Base-by-base conservation (phyloP, 2,797 vertebrate genomes). In the Rhabdomys pumilio region DNA sequence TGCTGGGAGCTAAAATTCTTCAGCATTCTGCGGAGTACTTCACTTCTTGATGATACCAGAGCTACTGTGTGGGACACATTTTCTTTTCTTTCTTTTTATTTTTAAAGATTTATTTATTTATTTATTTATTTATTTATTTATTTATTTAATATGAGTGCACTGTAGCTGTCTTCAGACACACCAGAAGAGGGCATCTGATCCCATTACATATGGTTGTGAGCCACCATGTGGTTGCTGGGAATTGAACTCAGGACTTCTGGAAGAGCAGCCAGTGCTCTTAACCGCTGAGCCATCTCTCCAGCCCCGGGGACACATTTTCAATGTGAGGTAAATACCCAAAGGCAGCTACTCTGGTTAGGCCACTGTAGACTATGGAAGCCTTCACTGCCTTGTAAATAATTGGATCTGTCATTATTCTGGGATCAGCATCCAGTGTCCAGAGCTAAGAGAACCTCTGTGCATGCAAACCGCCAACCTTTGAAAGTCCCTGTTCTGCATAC, bases 401-500 rank as follows among this genome's bases (percentile, higher is more conserved):
- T 55, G 14, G 47, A 38, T 22, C 34, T 31, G 65, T 24, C 76
- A 24, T 22, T 19, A 20, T 22, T 88, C 17, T 29, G 38, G 65
- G 31, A 65, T 31, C 38, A 59, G 55, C 50, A 19, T 24, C 14
- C 15, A 47, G 65, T 69, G 57, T 55, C 8, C 0, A 65, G 55
- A 44, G 41, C 61, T 55, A n/a, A 65, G 17, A 72, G 50, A 86
- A 14, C 6, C n/a, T 53, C 26, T 14, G 3, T 41, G 82, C 31
- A 14, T 11, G 6, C 12, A 41, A 59, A 24, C 38, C 26, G 0
- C 3, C 11, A 7, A 9, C 31, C 1, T 50, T 38, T 24, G 13
- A 75, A 61, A 83, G 5, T 4, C 53, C 26, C 6, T 1, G 14
- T 6, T 50, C 38, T 17, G 3, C 0, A 1, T 38, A 13, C 17